Percentiles rank a stretch among this genome's conserved stretches.
Evolutionary conservation across 2,113 vertebrate genomes (phyloP).

Genomic region (Tamias sibiricus): DNA sequence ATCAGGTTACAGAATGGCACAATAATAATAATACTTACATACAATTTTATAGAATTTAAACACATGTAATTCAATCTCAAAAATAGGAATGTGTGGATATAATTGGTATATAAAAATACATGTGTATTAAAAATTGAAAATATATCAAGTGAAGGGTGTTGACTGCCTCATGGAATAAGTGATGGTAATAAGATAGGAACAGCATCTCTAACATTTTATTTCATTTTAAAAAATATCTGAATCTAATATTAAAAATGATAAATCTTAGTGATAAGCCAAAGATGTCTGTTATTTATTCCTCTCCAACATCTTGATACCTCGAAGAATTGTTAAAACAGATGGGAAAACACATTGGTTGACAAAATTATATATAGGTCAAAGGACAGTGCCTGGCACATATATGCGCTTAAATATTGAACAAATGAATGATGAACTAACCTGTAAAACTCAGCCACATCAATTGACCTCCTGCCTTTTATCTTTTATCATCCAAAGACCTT

Average conservation of each 20-base stretch:
- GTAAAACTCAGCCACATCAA: neutral
- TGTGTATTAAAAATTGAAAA: conserved; percentile 28
- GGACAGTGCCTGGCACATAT: neutral
- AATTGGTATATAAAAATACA: neutral
- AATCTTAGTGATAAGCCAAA: neutral
- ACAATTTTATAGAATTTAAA: neutral
- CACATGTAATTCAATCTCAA: neutral
- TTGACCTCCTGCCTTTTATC: neutral
- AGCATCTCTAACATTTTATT: neutral
- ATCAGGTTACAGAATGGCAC: neutral
- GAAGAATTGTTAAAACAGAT: neutral
- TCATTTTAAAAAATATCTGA: conserved; percentile 12
- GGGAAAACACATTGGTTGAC: neutral
- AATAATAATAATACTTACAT: neutral
- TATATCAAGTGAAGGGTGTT: neutral
- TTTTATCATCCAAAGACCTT: neutral
- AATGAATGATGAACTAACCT: neutral
- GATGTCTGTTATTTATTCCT: neutral
- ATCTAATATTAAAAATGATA: neutral
- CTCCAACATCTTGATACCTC: neutral
- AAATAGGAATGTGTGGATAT: neutral
- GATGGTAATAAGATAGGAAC: neutral
- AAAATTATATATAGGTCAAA: neutral
- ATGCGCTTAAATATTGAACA: neutral
- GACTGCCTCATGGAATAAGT: neutral